These are phyloP conservation scores for Bubo scandiacus DNA, from an alignment of 2,113 vertebrate species.

Conservation along the genomic window DNA sequence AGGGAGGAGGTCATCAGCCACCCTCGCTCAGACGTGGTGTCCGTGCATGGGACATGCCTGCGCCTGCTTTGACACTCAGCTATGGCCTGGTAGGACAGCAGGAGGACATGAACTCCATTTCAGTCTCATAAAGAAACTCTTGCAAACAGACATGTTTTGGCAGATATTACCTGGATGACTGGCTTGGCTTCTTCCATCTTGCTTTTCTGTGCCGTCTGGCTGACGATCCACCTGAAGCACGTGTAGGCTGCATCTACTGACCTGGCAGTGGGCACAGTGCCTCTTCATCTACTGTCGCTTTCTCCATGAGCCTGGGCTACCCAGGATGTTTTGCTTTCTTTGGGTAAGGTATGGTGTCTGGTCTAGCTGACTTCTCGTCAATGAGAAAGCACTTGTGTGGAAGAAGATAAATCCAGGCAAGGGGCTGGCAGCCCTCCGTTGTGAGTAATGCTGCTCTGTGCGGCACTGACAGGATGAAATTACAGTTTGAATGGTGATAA, in stretches of 20 bases:
- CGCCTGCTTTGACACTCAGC: not conserved
- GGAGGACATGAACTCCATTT: not conserved
- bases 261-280: accelerated
- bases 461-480: not conserved
- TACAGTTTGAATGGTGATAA: not conserved
- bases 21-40: not conserved
- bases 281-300: not conserved
- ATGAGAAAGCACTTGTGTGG: not conserved
- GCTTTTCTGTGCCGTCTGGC: not conserved
- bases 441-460: not conserved
- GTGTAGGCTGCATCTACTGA: not conserved
- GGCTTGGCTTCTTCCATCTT: not conserved
- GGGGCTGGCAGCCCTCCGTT: not conserved
- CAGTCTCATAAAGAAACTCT: not conserved
- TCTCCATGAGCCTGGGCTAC: accelerated
- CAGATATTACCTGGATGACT: not conserved
- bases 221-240: not conserved
- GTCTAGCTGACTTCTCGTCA: not conserved
- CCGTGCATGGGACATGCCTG: not conserved
- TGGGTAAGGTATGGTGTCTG: not conserved
- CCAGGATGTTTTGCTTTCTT: not conserved
- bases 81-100: not conserved
- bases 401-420: not conserved
- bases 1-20: not conserved
- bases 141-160: not conserved